Evolutionary conservation across 2,888 invertebrate genomes (phyloP).

Genomic region (Andricus curvator): DNA sequence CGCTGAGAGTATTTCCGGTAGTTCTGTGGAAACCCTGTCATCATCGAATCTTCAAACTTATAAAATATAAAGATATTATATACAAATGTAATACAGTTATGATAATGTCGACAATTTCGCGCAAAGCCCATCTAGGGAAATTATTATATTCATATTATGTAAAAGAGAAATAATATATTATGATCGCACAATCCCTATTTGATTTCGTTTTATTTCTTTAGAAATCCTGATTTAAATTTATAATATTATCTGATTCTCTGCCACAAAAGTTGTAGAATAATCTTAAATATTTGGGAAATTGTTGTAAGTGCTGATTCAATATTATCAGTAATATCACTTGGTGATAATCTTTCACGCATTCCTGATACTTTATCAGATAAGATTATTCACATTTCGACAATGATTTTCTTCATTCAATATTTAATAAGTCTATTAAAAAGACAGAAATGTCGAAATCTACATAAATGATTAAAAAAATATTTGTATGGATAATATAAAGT

Average conservation of each 20-base stretch:
- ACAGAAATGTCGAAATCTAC: too few species aligned
- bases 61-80: constrained; percentile 29
- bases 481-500: too few species aligned
- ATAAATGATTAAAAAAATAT: too few species aligned
- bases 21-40: constrained; percentile 27
- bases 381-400: too few species aligned
- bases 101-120: constrained; percentile 16
- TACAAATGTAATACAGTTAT: constrained; percentile 43
- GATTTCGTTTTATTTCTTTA: not conserved
- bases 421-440: too few species aligned
- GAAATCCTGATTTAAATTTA: not conserved
- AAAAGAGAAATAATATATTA: constrained; percentile 46
- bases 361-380: too few species aligned
- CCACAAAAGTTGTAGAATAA: too few species aligned
- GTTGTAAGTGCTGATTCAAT: not conserved
- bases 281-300: too few species aligned
- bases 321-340: too few species aligned
- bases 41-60: constrained; percentile 36
- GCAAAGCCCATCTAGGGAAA: constrained; percentile 14
- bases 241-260: too few species aligned
- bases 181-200: constrained; percentile 42
- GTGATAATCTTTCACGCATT: too few species aligned
- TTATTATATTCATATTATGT: constrained; percentile 31
- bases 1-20: constrained; percentile 6
- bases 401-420: too few species aligned